Conservation (phyloP, 2,113 vertebrate species). For the Trachemys scripta region DNA sequence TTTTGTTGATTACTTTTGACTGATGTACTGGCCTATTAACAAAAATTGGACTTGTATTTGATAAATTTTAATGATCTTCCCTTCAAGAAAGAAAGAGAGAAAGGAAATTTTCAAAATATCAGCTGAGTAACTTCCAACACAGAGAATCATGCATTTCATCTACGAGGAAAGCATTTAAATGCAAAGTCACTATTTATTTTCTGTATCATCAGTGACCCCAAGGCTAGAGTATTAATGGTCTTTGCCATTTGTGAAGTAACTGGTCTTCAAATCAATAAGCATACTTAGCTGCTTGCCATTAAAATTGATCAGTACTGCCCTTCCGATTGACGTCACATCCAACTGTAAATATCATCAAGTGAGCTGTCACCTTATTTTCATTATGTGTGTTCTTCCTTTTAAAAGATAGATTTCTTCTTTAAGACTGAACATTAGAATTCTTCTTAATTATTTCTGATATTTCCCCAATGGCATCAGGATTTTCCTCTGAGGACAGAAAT, state of each 20-base stretch:
- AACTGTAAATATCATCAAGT: constrained; percentile 82
- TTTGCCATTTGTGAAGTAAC: constrained; percentile 74
- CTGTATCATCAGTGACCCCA: constrained; percentile 36
- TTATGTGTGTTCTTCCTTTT: constrained; percentile 67
- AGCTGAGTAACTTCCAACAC: not conserved
- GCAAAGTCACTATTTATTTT: constrained; percentile 68
- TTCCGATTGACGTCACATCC: constrained; percentile 79
- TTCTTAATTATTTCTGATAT: constrained; percentile 74
- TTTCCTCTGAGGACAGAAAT: constrained; percentile 59
- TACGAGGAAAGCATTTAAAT: constrained; percentile 29
- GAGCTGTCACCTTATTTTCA: constrained; percentile 78
- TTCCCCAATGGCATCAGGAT: constrained; percentile 48
- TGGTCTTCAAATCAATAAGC: constrained; percentile 73
- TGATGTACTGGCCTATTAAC: not conserved
- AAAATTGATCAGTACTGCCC: constrained; percentile 77
- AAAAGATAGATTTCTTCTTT: constrained; percentile 71
- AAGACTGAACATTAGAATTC: constrained; percentile 51
- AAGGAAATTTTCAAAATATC: not conserved
- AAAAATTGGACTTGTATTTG: not conserved
- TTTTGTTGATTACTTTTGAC: not conserved
- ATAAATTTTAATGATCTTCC: not conserved
- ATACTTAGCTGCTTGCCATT: constrained; percentile 78
- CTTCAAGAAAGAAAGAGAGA: not conserved
- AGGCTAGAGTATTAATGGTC: constrained; percentile 72
- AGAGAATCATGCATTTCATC: not conserved